Evolutionary conservation across 1,140 invertebrate genomes (phyloP), one percentile per base, ranked within the genome.

Genomic region (Popillia japonica): DNA sequence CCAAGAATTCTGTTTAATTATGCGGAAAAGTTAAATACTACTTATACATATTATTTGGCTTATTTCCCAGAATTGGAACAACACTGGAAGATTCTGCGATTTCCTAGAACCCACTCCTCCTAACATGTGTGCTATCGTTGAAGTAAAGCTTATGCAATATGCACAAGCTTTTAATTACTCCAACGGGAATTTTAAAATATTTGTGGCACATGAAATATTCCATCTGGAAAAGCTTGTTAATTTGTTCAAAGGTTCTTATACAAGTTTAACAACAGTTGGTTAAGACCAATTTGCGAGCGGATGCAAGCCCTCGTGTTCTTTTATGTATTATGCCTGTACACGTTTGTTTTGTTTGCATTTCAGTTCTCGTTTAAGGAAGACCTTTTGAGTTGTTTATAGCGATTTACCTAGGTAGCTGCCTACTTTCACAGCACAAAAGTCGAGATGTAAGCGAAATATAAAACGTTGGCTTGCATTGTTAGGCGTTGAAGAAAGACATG

Each of bases 341-440:
- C 27, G 27, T 55, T 17, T 55, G 48, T n/a, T 55, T 55, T n/a
- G 48, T 55, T 55, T 55, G 48, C n/a, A 55, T 55, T 17, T 55
- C 14, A 17, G 14, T n/a, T 14, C 48, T n/a, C 48, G 14, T 55
- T n/a, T n/a, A 55, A 2, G 17, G 17, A 6, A n/a, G n/a, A 17
- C 14, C 17, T 55, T 55, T 14, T 17, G 48, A 17, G 17, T 6
- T 6, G 17, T 17, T 0, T 3, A 6, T 55, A 55, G 2, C 48
- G 17, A 55, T 55, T 7, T 17, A 55, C 48, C 48, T 17, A 17
- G 14, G 14, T 4, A 55, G 14, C 14, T 55, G 14, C 48, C 48
- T 17, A 55, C 11, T 17, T 17, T 55, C 17, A 2, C 14, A 2
- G 17, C 17, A 17, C 6, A 55, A 55, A 55, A 10, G n/a, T 48